Conservation (phyloP, 2,797 vertebrate genomes). For the Bucorvus abyssinicus region DNA sequence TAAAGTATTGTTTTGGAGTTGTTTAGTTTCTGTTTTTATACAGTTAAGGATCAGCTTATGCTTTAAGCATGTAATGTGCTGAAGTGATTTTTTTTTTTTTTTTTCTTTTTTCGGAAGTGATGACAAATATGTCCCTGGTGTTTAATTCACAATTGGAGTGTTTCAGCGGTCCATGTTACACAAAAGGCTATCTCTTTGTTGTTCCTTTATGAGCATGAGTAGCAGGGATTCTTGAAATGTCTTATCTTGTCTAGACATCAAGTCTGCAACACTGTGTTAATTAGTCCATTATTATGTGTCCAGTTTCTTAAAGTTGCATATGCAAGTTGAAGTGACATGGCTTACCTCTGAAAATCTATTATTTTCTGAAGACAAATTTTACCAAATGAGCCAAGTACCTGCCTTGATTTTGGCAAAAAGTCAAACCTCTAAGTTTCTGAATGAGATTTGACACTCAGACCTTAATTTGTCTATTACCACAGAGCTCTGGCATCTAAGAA, state of each 20-base stretch:
- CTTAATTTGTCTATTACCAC: background rate
- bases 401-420: conserved; percentile 32
- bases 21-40: background rate
- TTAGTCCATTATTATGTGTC: conserved; percentile 59
- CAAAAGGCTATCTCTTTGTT: conserved; percentile 61
- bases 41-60: conserved; percentile 17
- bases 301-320: conserved; percentile 42
- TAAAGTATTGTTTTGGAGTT: background rate
- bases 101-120: background rate
- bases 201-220: conserved; percentile 43
- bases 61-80: conserved; percentile 36
- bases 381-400: background rate
- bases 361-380: conserved; percentile 19
- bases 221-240: conserved; percentile 74
- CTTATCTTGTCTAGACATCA: conserved; percentile 87
- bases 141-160: conserved; percentile 18
- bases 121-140: conserved; percentile 34
- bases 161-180: conserved; percentile 19
- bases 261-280: conserved; percentile 61
- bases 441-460: conserved; percentile 1
- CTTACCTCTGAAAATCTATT: conserved; percentile 22
- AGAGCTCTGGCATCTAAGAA: background rate
- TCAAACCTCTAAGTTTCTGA: background rate
- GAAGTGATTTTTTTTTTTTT: background rate
- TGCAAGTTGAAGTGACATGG: conserved; percentile 39